Conservation (phyloP, 1,140 invertebrate genomes). For the Zaprionus davidi region DNA sequence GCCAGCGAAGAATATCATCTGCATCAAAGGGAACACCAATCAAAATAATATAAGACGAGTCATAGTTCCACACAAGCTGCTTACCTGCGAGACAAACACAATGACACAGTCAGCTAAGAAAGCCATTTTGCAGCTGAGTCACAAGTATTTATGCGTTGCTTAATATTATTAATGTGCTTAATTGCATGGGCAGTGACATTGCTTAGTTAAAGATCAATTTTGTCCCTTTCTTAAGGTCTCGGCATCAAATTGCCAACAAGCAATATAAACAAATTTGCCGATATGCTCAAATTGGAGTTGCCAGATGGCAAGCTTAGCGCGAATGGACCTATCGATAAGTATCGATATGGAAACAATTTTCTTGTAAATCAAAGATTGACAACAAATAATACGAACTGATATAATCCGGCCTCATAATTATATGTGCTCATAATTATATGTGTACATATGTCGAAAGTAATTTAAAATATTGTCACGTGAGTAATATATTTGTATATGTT, state of each 20-base stretch:
- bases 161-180: conserved; percentile 26
- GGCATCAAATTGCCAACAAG: conserved; percentile 50
- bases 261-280: conserved; percentile 54
- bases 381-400: not conserved
- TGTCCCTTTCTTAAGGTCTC: conserved; percentile 9
- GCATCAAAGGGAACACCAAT: not conserved
- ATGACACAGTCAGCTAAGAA: conserved; percentile 89
- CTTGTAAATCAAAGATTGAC: not conserved
- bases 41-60: not conserved
- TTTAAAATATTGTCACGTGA: not conserved
- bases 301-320: conserved; percentile 5
- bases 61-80: conserved; percentile 20
- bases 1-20: conserved; percentile 97
- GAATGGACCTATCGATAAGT: conserved; percentile 12
- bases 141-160: conserved; percentile 31
- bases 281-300: conserved; percentile 27
- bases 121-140: conserved; percentile 85
- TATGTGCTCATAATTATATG: no score
- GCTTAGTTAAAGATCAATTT: conserved; percentile 34
- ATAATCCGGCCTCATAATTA: no score
- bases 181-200: conserved; percentile 48
- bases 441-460: no score
- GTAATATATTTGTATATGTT: not conserved
- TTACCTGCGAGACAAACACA: conserved; percentile 89
- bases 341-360: not conserved